These are phyloP conservation scores for Corythaixoides concolor DNA, from an alignment of 2,113 vertebrate genomes.

Conservation along the genomic window DNA sequence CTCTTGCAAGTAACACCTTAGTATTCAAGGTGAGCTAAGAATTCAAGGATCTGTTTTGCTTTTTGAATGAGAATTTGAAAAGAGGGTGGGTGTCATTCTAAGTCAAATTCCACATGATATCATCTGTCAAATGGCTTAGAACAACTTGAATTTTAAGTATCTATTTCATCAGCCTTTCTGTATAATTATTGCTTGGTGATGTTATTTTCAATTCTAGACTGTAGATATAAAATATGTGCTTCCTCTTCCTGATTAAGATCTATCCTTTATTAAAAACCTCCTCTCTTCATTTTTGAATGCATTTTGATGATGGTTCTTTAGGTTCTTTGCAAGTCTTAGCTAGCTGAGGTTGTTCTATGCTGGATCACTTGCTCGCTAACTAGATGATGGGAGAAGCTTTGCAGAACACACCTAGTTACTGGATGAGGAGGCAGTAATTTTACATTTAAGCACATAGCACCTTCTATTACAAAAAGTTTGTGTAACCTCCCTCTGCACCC, in stretches of 20 bases:
- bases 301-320: not conserved
- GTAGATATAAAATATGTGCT: not conserved
- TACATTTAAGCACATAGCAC: not conserved
- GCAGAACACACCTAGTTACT: not conserved
- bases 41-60: not conserved
- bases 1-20: not conserved
- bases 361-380: not conserved
- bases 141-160: not conserved
- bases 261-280: not conserved
- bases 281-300: not conserved
- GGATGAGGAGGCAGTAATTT: not conserved
- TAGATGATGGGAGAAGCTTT: not conserved
- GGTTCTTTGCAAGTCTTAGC: not conserved
- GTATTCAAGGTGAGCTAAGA: not conserved
- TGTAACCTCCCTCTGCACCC: not conserved
- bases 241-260: constrained; percentile 7
- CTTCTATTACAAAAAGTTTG: not conserved
- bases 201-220: not conserved
- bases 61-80: not conserved
- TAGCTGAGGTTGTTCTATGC: not conserved
- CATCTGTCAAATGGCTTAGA: not conserved
- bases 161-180: not conserved
- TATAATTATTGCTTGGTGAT: not conserved
- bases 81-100: not conserved
- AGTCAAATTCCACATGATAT: not conserved